Evolutionary conservation across 1,140 invertebrate genomes (phyloP).

Genomic region (Brachionus paranguensis): DNA sequence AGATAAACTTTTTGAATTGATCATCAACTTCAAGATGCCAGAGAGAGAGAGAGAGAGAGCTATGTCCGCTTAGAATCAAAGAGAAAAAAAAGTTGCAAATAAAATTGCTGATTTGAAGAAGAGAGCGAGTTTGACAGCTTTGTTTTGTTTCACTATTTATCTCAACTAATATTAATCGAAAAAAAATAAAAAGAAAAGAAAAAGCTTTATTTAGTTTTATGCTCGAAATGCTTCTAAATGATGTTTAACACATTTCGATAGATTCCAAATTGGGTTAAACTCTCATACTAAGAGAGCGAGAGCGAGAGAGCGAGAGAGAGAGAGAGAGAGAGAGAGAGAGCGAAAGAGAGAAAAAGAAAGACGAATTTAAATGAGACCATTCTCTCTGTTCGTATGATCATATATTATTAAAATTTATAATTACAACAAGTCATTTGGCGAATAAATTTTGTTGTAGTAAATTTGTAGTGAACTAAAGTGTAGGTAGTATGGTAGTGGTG

Average conservation of each 20-base stretch:
- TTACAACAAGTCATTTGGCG: neutral
- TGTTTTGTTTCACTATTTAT: neutral
- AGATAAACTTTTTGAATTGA: no score
- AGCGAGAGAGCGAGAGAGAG: neutral
- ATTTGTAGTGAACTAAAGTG: neutral
- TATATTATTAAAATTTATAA: constrained; percentile 29
- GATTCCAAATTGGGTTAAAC: neutral
- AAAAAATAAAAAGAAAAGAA: neutral
- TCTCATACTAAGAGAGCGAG: neutral
- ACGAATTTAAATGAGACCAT: neutral
- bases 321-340: neutral
- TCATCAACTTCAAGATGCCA: no score
- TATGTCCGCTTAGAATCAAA: no score
- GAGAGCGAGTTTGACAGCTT: neutral
- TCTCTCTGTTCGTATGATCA: neutral
- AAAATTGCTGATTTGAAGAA: no score
- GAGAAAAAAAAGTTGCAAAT: no score
- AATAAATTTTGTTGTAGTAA: neutral
- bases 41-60: no score
- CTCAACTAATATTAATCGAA: neutral
- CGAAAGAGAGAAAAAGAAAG: neutral
- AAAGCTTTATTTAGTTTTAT: neutral
- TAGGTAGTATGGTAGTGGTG: no score
- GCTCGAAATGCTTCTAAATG: neutral
- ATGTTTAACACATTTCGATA: neutral